Evolutionary conservation across 2,797 vertebrate species (phyloP).

Genomic region (Sebastes itinus): DNA sequence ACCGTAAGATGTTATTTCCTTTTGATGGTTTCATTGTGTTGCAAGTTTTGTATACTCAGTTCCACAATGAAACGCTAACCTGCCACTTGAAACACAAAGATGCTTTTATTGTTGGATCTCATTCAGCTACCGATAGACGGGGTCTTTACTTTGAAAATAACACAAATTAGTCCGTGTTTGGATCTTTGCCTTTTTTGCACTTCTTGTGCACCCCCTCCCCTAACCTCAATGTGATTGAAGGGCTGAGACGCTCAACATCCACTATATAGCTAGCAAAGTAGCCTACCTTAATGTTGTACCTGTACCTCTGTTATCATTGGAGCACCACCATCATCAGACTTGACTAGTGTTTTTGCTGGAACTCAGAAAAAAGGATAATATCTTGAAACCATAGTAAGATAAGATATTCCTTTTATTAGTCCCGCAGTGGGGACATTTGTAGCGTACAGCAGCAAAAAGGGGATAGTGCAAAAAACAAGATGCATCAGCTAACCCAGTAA

Average conservation of each 20-base stretch:
- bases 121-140: background rate
- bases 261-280: background rate
- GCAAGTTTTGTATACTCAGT: background rate
- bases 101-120: slow-evolving; percentile 11
- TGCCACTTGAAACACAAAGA: slow-evolving; percentile 45
- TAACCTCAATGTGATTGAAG: slow-evolving; percentile 68
- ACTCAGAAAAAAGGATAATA: background rate
- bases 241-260: slow-evolving; percentile 61
- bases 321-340: background rate
- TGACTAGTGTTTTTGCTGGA: background rate
- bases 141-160: background rate
- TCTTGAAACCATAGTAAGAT: background rate
- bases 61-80: background rate
- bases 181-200: background rate
- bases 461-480: too few species aligned
- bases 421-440: too few species aligned
- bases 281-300: background rate
- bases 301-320: background rate
- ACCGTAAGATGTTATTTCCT: background rate
- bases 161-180: background rate
- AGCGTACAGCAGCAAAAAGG: too few species aligned
- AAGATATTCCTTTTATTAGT: too few species aligned
- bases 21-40: background rate
- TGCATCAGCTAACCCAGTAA: too few species aligned
- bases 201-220: slow-evolving; percentile 78